Base-by-base conservation (phyloP, 2,888 invertebrate species). In the Hypsopygia costalis region DNA sequence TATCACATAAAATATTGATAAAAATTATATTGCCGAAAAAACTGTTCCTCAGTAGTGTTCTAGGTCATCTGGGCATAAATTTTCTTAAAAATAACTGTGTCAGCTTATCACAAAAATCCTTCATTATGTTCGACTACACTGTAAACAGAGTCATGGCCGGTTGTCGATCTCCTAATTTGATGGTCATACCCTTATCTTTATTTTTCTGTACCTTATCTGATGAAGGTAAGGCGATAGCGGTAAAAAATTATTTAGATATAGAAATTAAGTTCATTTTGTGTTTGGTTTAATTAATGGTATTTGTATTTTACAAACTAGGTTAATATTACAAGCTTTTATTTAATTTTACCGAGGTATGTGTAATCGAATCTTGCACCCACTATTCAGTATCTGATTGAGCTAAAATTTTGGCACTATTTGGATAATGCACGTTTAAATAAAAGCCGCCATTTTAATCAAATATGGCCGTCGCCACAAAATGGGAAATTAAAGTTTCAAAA, bases 91-190 rank as follows among this genome's bases (percentile, higher is more conserved):
- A 16, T 16, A 37, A 68, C 58, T 69, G 70, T 78, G 78, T 73
- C 81, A 74, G 51, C 68, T 81, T 86, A 85, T 86, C 85, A 61
- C 62, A 51, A 57, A 74, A 71, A 81, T 77, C 83, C 83, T 81
- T 81, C 73, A 62, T 58, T 58, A 67, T 25, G 69, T 77, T 76
- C 68, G 68, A 62, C 62, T 63, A 53, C 43, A 57, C 52, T 62
- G 69, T 67, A 81, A 83, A 81, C 72, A 72, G 69, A 85, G 87
- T 86, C 87, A 87, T 47, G 87, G 87, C 58, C 82, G 87, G 82
- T 80, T 82, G 74, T 78, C 81, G 87, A 86, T 85, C 87, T 85
- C 82, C 64, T 79, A 80, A 79, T 77, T 83, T 80, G 79, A 80
- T 81, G 78, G 81, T 75, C 82, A 73, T 57, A 62, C 54, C 55